These are phyloP conservation scores for Tipula lateralis DNA, from an alignment of 2,888 invertebrate genomes.

Conservation along the genomic window DNA sequence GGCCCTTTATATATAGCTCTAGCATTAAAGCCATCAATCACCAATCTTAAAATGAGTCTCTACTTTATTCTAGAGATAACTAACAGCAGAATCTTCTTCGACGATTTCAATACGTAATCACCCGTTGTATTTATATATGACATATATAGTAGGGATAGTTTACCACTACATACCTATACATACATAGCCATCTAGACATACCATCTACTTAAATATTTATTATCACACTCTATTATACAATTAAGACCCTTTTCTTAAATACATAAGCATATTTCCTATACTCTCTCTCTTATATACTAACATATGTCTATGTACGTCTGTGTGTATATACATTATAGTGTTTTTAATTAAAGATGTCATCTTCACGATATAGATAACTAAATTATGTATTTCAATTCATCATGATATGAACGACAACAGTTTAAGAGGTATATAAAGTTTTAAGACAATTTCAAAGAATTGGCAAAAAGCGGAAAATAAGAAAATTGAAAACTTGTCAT, in stretches of 20 bases:
- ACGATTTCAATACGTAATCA: too few species aligned
- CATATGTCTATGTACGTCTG: background rate
- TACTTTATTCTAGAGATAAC: too few species aligned
- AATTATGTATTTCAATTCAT: background rate
- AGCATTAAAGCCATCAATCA: too few species aligned
- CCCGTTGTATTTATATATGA: background rate
- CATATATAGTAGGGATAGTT: background rate
- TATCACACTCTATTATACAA: slow-evolving; percentile 9
- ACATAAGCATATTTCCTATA: background rate
- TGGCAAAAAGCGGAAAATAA: background rate
- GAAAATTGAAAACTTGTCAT: background rate
- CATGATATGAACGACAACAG: background rate
- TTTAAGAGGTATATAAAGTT: background rate
- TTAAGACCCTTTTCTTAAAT: slow-evolving; percentile 24
- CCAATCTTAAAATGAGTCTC: too few species aligned
- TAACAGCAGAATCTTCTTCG: too few species aligned
- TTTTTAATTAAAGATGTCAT: slow-evolving; percentile 3
- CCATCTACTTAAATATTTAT: slow-evolving; percentile 4
- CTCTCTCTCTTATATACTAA: background rate
- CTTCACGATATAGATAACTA: background rate
- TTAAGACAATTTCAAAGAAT: background rate
- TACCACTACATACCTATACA: background rate
- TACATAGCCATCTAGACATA: background rate
- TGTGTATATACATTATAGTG: background rate
- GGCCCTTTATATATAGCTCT: too few species aligned